These are phyloP conservation scores for Ploceus nigricollis DNA, from an alignment of 2,113 vertebrate genomes.

Conservation along the genomic window DNA sequence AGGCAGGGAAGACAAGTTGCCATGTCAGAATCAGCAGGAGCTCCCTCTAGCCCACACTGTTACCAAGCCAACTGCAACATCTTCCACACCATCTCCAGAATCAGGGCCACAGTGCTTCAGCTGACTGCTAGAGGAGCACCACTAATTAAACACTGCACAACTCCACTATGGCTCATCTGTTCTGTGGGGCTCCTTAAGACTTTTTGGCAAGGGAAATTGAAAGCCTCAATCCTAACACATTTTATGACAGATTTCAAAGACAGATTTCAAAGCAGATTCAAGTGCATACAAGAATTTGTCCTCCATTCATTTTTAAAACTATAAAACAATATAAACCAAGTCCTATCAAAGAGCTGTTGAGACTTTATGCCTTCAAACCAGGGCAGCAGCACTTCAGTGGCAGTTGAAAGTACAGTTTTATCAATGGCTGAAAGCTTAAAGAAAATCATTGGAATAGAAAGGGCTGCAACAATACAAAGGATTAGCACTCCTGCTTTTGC, in stretches of 20 bases:
- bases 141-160: not conserved
- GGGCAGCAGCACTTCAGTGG: not conserved
- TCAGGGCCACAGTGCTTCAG: not conserved
- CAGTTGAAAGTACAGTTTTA: not conserved
- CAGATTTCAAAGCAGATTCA: not conserved
- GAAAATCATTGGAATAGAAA: not conserved
- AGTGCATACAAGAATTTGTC: not conserved
- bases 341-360: not conserved
- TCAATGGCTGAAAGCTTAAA: not conserved
- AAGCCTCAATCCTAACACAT: not conserved
- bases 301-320: not conserved
- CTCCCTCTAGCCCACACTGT: not conserved
- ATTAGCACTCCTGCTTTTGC: not conserved
- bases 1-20: conserved; percentile 20
- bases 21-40: not conserved
- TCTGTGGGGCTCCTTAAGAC: not conserved
- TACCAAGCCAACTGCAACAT: not conserved
- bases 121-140: not conserved
- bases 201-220: not conserved
- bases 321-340: not conserved
- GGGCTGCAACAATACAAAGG: not conserved
- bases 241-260: not conserved
- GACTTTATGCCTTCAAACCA: not conserved
- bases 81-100: fast-evolving
- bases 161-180: not conserved